Conservation (phyloP, 1,140 invertebrate genomes). For the Leucophenga varia region DNA sequence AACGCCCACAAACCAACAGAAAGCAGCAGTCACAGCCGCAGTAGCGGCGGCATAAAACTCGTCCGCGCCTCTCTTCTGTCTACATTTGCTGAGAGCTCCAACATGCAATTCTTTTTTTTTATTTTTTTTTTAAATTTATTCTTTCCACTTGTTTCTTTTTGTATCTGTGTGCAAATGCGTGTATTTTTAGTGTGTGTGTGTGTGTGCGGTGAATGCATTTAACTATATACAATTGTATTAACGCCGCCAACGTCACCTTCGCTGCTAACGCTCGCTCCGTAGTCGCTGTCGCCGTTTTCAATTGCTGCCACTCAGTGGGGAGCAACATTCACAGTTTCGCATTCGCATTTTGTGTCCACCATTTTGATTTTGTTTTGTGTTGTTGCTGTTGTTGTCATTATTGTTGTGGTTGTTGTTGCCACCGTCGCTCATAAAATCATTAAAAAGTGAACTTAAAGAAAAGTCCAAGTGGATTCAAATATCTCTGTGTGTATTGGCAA, state of each 20-base stretch:
- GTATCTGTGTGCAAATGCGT: too few species aligned
- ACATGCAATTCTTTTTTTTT: too few species aligned
- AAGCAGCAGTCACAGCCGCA: too few species aligned
- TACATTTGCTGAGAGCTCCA: too few species aligned
- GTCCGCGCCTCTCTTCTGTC: too few species aligned
- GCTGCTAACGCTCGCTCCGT: too few species aligned
- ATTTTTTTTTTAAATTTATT: too few species aligned
- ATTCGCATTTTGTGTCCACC: conserved; percentile 31
- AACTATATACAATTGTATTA: conserved; percentile 11
- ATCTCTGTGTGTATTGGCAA: conserved; percentile 13
- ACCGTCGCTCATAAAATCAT: conserved; percentile 45
- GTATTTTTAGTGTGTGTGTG: too few species aligned
- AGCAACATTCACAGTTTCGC: conserved; percentile 11
- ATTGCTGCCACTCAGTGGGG: background rate
- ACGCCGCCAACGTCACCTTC: background rate
- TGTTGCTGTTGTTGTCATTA: conserved; percentile 3
- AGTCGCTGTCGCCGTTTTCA: too few species aligned
- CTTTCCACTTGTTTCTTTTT: too few species aligned
- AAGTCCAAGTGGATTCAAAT: conserved; percentile 49
- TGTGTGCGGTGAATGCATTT: conserved; percentile 5
- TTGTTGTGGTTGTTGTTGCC: conserved; percentile 8
- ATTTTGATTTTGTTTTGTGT: conserved; percentile 48
- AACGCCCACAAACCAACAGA: too few species aligned
- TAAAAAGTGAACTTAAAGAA: conserved; percentile 53
- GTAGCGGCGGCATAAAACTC: too few species aligned